Evolutionary conservation across 2,113 vertebrate genomes (phyloP).

Genomic region (Turnix velox): DNA sequence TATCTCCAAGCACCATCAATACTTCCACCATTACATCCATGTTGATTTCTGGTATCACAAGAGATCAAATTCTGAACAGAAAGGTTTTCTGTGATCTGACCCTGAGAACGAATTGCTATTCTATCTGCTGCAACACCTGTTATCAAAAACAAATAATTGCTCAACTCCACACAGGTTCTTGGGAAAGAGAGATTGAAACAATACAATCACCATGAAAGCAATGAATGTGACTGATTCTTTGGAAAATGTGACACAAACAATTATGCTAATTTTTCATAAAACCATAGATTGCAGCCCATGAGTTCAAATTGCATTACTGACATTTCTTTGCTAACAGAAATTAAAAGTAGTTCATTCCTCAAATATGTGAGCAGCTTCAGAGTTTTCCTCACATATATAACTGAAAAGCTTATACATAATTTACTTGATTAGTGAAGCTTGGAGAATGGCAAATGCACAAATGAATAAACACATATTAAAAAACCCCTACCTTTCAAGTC

Average conservation of each 20-base stretch:
- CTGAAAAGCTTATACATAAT: not conserved
- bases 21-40: constrained; percentile 74
- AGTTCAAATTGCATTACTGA: not conserved
- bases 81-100: constrained; percentile 71
- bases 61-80: constrained; percentile 78
- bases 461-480: not conserved
- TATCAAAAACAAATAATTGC: not conserved
- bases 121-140: constrained; percentile 78
- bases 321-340: not conserved
- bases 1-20: constrained; percentile 76
- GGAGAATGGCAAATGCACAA: not conserved
- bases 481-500: not conserved
- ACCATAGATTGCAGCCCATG: not conserved
- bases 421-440: not conserved
- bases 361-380: not conserved
- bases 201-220: not conserved
- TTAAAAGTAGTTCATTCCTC: not conserved
- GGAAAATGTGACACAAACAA: not conserved
- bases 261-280: not conserved
- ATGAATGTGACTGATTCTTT: not conserved
- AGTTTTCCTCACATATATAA: not conserved
- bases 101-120: constrained; percentile 74
- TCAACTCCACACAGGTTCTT: not conserved
- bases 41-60: constrained; percentile 67
- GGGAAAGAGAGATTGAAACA: not conserved